Evolutionary conservation across 2,888 invertebrate species (phyloP).

Genomic region (Lasioglossum oenotherae): DNA sequence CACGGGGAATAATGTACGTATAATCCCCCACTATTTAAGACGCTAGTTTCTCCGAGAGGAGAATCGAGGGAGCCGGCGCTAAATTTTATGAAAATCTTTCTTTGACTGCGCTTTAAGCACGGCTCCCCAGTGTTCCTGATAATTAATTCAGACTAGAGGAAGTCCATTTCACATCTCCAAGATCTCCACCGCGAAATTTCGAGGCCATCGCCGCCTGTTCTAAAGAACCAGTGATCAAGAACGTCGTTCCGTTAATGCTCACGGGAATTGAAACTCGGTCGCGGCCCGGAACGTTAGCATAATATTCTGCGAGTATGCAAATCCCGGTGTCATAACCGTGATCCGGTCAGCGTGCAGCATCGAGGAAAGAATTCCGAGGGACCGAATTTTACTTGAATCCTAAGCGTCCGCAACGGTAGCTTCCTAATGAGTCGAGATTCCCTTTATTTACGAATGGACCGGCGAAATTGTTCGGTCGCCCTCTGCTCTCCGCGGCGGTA

Average conservation of each 20-base stretch:
- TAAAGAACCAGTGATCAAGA: constrained; percentile 23
- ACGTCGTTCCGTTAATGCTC: constrained; percentile 35
- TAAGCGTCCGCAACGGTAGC: not conserved
- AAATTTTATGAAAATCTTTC: not conserved
- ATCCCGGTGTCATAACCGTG: constrained; percentile 50
- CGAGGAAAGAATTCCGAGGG: not conserved
- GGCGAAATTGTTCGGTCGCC: not conserved
- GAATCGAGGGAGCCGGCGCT: not conserved
- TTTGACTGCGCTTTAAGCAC: not conserved
- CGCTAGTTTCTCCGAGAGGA: not conserved
- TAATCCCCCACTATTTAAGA: not conserved
- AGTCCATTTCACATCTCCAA: not conserved
- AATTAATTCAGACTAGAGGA: not conserved
- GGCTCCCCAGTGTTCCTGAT: not conserved
- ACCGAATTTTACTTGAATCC: constrained; percentile 16
- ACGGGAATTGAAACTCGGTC: constrained; percentile 52
- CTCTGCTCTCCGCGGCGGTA: not conserved
- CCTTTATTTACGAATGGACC: constrained; percentile 4
- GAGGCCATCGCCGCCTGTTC: not conserved
- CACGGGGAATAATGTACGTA: not conserved
- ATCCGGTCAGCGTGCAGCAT: constrained; percentile 33
- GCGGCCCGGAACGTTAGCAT: constrained; percentile 49
- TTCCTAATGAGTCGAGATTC: not conserved
- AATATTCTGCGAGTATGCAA: constrained; percentile 46
- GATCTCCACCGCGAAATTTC: not conserved